A percentile compares a stretch with the other conserved stretches of the same genome.
Evolutionary conservation across 2,797 vertebrate species (phyloP).

Genomic region (Megaceryle alcyon): DNA sequence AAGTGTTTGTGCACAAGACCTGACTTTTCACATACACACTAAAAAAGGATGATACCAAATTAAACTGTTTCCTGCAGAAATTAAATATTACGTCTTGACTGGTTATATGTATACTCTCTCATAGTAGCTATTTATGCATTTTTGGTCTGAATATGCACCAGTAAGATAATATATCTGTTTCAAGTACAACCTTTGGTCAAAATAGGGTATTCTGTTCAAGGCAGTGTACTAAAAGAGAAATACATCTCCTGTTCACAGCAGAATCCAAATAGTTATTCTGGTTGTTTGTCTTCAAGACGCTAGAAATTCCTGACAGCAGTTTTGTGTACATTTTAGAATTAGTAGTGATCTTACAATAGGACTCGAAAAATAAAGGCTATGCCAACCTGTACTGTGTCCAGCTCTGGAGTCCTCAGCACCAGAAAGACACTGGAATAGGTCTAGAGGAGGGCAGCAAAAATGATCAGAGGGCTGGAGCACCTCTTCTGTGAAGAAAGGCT

Average conservation of each 20-base stretch:
- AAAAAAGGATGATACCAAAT: not conserved
- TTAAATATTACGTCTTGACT: not conserved
- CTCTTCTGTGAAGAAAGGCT: not conserved
- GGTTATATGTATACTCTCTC: not conserved
- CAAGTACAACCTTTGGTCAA: not conserved
- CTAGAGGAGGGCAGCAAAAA: not conserved
- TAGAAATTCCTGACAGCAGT: not conserved
- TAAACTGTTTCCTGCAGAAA: not conserved
- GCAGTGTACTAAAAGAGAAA: not conserved
- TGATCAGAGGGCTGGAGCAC: not conserved
- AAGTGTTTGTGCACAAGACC: not conserved
- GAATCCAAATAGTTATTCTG: not conserved
- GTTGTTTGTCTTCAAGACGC: not conserved
- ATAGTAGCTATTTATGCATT: not conserved
- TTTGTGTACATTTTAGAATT: not conserved
- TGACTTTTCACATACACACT: fast-evolving
- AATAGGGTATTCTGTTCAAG: not conserved
- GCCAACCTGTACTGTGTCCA: not conserved
- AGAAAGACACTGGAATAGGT: not conserved
- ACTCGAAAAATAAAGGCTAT: not conserved
- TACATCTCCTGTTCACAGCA: not conserved
- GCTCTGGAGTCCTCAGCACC: not conserved
- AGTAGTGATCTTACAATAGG: not conserved
- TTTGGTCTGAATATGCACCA: not conserved
- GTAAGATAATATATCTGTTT: not conserved